Base-by-base conservation (phyloP, 2,113 vertebrate species). In the Spizaetus ornatus region DNA sequence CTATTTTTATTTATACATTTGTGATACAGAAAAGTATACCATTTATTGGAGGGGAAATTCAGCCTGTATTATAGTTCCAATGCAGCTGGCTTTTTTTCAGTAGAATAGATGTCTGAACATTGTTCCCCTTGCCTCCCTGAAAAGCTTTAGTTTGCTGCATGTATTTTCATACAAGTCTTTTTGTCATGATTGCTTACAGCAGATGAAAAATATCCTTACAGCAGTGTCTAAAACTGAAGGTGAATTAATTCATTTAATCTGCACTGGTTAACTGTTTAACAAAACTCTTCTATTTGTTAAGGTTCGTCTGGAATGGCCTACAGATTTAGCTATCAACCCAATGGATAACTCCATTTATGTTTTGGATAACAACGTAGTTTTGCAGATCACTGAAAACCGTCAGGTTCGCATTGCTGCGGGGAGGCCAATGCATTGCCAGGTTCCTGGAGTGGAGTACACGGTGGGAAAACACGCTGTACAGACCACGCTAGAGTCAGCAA, bases 251-350 rank as follows among this genome's bases (percentile, higher is more conserved):
- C 5, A 45, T 86, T 89, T 81, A 58, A 56, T 66, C 27, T 81
- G 53, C 50, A 32, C 50, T 42, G 22, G 70, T 67, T 53, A 89
- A 65, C 65, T 38, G 52, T 88, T 70, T 96, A 78, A 97, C 90
- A n/a, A 72, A 92, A 11, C 42, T 2, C 42, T 82, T 90, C 38
- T 80, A 1, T 93, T 90, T 82, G 43, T 90, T 69, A 91, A 99
- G 99, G 99, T 99, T 53, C 99, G 99, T 89, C 97, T 99, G 97
- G 99, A 99, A 82, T 99, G 99, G 99, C 99, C 99, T 40, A 99
- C 99, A 13, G 99, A 99, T 96, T 97, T 99, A 10, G 98, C 99
- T 18, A 98, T 99, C 67, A 99, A 99, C 97, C 99, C 99, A 2
- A 99, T 99, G 99, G 99, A 99, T 96, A 99, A 99, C 97, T 99